Conservation (phyloP, 1,140 invertebrate species). For the Cherax quadricarinatus region DNA sequence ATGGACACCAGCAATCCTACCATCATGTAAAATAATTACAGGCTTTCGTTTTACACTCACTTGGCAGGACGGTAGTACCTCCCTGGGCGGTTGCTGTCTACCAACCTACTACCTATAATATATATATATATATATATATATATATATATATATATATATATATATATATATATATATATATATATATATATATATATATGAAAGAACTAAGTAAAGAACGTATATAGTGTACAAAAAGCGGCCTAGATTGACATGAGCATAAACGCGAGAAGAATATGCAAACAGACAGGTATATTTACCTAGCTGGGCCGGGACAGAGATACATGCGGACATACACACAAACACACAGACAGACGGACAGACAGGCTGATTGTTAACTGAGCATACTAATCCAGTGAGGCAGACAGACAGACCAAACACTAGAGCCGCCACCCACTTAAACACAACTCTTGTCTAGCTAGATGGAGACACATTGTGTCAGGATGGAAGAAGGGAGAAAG, state of each 20-base stretch:
- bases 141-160: slow-evolving; percentile 21
- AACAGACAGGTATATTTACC: slow-evolving; percentile 22
- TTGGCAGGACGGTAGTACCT: too few relatives aligned
- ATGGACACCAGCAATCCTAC: too few relatives aligned
- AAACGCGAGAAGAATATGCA: slow-evolving; percentile 17
- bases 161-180: slow-evolving; percentile 24
- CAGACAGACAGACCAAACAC: slow-evolving; percentile 29
- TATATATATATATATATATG: background rate
- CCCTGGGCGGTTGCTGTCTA: too few relatives aligned
- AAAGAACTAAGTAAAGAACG: background rate
- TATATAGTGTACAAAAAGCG: background rate
- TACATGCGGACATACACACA: background rate
- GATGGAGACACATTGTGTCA: too few relatives aligned
- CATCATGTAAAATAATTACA: too few relatives aligned
- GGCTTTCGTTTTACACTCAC: too few relatives aligned
- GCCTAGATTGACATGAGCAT: background rate
- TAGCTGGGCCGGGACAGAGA: slow-evolving; percentile 43
- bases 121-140: slow-evolving; percentile 19
- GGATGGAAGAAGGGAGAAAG: too few relatives aligned
- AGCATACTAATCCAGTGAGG: slow-evolving; percentile 32
- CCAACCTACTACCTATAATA: too few relatives aligned
- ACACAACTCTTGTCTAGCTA: background rate
- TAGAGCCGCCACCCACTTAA: slow-evolving; percentile 11
- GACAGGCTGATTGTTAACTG: slow-evolving; percentile 29
- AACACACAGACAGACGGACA: slow-evolving; percentile 6